Evolutionary conservation across 35 echinoderm and acorn worm genomes (phyloP).

Genomic region (Heliocidaris tuberculata): DNA sequence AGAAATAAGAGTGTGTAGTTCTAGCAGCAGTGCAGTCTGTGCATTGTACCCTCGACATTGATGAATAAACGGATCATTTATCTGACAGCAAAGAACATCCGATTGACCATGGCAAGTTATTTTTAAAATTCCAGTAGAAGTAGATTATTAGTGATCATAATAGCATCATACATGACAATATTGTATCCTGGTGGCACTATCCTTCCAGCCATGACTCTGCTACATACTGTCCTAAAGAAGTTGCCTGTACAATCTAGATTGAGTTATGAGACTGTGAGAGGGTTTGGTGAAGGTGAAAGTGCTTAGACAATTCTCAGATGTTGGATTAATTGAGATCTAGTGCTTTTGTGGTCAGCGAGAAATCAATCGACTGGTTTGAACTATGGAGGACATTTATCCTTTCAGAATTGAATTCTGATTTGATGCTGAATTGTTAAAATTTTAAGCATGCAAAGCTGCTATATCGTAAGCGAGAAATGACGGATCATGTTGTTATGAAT

Average conservation of each 20-base stretch:
- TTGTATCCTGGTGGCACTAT: too few relatives aligned
- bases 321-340: background rate
- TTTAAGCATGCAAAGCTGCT: background rate
- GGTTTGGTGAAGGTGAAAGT: background rate
- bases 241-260: background rate
- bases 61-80: slow-evolving; percentile 34
- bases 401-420: background rate
- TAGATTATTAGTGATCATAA: background rate
- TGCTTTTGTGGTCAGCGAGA: background rate
- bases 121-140: background rate
- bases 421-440: background rate
- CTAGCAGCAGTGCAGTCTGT: slow-evolving; percentile 21
- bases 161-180: background rate
- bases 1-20: slow-evolving; percentile 31
- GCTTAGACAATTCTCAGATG: background rate
- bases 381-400: too few relatives aligned
- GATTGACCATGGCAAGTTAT: slow-evolving; percentile 3
- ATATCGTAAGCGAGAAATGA: background rate
- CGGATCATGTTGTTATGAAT: background rate
- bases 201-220: background rate
- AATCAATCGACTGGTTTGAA: too few relatives aligned
- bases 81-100: background rate
- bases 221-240: background rate
- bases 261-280: background rate
- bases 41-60: slow-evolving; percentile 21